phyloP scores from a whole-genome alignment of 2,797 vertebrate genomes.

The Austrolebias charrua region DNA sequence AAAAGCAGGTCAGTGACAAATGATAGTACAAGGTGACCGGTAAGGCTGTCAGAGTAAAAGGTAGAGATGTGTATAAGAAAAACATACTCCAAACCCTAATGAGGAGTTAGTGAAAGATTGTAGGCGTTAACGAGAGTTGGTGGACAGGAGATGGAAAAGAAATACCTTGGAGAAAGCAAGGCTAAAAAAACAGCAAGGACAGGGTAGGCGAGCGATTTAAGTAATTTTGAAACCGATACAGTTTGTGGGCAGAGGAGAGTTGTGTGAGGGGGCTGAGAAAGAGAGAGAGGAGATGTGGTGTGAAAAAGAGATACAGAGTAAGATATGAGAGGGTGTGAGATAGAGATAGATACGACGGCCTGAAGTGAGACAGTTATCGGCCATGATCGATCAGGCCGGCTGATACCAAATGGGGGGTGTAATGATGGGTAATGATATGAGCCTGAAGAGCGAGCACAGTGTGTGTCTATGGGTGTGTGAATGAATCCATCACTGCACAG shows the following conservation, averaged over 20 bases:
- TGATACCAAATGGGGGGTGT: conserved; percentile 82
- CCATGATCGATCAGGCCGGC: conserved; percentile 78
- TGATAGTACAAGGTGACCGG: conserved; percentile 67
- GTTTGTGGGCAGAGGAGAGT: conserved; percentile 67
- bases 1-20: conserved; percentile 70
- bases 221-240: conserved; percentile 69
- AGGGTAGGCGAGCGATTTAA: conserved; percentile 66
- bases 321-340: conserved; percentile 66
- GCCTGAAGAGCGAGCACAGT: conserved; percentile 61
- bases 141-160: conserved; percentile 59
- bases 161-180: conserved; percentile 50
- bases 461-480: conserved; percentile 27
- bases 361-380: conserved; percentile 77
- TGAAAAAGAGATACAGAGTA: conserved; percentile 61
- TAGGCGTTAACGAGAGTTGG: conserved; percentile 51
- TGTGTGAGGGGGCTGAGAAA: conserved; percentile 59
- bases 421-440: conserved; percentile 84
- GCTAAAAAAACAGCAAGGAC: conserved; percentile 53
- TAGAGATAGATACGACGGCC: conserved; percentile 76
- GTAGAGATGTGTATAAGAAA: conserved; percentile 46
- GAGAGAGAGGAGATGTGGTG: conserved; percentile 55
- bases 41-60: conserved; percentile 59
- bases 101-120: conserved; percentile 55
- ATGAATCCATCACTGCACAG: conserved; percentile 58
- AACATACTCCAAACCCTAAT: conserved; percentile 41